phyloP scores from a whole-genome alignment of 53 echinoderm and acorn worm genomes.

The Apostichopus leukothele region DNA sequence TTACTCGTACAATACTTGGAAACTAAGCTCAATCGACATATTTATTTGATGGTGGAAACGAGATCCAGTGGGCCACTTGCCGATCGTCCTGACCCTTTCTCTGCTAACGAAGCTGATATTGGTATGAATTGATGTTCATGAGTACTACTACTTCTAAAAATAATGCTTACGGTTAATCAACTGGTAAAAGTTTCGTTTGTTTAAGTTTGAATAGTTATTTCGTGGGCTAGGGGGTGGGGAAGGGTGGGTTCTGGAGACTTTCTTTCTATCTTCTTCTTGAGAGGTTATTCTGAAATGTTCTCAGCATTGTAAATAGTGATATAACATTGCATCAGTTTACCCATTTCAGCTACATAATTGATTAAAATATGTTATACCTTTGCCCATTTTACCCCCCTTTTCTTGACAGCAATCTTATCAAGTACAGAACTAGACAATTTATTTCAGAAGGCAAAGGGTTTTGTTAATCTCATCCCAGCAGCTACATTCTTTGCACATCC shows the following conservation, averaged over 20 bases:
- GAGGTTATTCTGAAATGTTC: background rate
- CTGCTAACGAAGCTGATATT: slow-evolving; percentile 75
- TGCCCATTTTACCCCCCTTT: background rate
- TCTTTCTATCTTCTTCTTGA: background rate
- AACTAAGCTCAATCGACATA: slow-evolving; percentile 67
- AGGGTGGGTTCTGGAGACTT: too few species aligned
- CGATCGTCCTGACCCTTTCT: slow-evolving; percentile 74
- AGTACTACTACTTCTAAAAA: too few species aligned
- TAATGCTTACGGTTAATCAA: too few species aligned
- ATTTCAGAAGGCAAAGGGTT: slow-evolving; percentile 44
- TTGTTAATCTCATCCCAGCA: slow-evolving; percentile 60
- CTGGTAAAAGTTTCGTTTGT: too few species aligned
- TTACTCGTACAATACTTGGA: slow-evolving; percentile 71
- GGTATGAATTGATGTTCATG: slow-evolving; percentile 49
- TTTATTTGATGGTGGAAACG: slow-evolving; percentile 69
- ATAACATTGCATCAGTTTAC: background rate
- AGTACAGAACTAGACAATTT: slow-evolving; percentile 63
- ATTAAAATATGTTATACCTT: too few species aligned
- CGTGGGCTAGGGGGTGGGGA: too few species aligned
- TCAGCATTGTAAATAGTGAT: background rate
- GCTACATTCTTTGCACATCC: slow-evolving; percentile 60
- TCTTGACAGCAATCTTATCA: slow-evolving; percentile 17
- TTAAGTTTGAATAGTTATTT: too few species aligned
- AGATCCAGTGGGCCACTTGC: slow-evolving; percentile 73
- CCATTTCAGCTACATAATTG: too few species aligned